phyloP scores from a whole-genome alignment of 2,113 vertebrate species.

The Atlantisia rogersi region DNA sequence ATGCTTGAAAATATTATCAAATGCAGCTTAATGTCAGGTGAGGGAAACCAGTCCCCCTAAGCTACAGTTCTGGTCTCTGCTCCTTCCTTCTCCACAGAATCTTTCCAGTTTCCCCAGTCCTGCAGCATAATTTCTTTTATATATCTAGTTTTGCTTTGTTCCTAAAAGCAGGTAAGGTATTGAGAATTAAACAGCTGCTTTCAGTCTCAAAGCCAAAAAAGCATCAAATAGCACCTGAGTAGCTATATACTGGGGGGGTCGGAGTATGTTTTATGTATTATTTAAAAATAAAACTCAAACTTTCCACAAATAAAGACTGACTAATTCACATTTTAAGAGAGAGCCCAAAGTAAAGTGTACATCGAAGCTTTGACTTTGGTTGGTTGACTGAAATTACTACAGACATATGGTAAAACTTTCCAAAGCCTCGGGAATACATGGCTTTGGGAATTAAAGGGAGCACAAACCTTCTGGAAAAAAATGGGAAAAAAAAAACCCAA shows the following conservation, averaged over 20 bases:
- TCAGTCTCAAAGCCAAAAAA: neutral
- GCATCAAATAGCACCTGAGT: neutral
- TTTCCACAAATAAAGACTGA: neutral
- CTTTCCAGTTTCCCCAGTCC: neutral
- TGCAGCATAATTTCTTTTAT: neutral
- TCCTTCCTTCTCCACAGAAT: neutral
- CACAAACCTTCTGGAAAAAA: neutral
- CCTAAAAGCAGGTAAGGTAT: neutral
- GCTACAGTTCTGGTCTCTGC: accelerated
- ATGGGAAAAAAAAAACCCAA: neutral
- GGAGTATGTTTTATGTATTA: neutral
- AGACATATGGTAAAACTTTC: neutral
- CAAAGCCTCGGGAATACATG: neutral
- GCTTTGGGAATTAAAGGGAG: neutral
- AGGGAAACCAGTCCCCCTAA: neutral
- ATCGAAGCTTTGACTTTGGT: neutral
- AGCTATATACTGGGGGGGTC: neutral
- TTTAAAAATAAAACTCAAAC: neutral
- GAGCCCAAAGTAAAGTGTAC: neutral
- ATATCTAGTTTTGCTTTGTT: neutral
- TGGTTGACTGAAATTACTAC: neutral
- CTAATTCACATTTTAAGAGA: neutral
- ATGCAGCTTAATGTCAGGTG: neutral
- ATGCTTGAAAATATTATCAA: neutral
- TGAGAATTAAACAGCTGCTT: neutral